Evolutionary conservation across 2,797 vertebrate species (phyloP).

Genomic region (Pangasius macronema): DNA sequence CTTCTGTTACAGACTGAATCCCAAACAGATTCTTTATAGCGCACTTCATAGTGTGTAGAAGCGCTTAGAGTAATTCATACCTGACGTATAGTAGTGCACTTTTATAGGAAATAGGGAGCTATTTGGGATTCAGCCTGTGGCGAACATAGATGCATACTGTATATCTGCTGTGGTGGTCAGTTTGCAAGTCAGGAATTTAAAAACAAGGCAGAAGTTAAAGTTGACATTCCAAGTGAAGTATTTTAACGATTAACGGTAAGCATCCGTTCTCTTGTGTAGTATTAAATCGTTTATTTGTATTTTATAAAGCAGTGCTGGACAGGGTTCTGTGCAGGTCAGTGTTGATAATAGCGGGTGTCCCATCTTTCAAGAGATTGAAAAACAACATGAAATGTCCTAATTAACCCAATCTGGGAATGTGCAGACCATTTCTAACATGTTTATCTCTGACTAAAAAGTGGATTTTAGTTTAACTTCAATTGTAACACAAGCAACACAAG

Average conservation of each 20-base stretch:
- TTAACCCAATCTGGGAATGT: background rate
- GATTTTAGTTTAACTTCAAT: background rate
- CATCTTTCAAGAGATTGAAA: too few relatives aligned
- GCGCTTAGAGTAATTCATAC: background rate
- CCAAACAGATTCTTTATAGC: background rate
- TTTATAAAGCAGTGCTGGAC: background rate
- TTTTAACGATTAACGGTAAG: background rate
- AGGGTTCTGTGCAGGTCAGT: background rate
- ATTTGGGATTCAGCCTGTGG: background rate
- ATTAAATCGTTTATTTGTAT: background rate
- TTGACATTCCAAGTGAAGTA: background rate
- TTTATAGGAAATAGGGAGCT: background rate
- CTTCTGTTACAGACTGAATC: background rate
- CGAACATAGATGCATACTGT: background rate
- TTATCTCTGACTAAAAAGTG: background rate
- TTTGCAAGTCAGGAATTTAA: background rate
- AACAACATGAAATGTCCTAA: background rate
- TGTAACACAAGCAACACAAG: background rate
- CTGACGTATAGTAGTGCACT: background rate
- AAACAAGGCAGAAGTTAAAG: background rate
- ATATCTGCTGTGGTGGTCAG: background rate
- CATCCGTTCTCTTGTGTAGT: background rate
- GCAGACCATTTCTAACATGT: background rate
- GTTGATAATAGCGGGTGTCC: background rate
- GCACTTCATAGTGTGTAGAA: background rate